Percentiles rank a stretch among this genome's conserved stretches.
These are phyloP conservation scores for Acronicta leporina DNA, from an alignment of 2,888 invertebrate species.

Conservation along the genomic window DNA sequence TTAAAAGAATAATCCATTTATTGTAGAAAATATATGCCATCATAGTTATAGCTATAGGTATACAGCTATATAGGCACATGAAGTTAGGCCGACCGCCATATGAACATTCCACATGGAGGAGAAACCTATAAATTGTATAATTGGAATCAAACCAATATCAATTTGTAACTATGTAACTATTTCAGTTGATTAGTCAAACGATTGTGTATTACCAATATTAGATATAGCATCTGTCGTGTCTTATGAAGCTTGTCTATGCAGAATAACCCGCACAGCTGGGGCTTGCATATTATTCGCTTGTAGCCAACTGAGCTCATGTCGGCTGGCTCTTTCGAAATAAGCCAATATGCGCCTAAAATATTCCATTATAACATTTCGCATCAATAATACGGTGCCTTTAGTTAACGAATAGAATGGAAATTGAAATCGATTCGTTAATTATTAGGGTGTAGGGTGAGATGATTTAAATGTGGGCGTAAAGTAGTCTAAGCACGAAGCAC, in stretches of 20 bases:
- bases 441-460: conserved; percentile 15
- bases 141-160: conserved; percentile 8
- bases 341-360: conserved; percentile 54
- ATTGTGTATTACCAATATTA: conserved; percentile 50
- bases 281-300: conserved; percentile 64
- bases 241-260: conserved; percentile 63
- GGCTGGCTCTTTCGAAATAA: conserved; percentile 62
- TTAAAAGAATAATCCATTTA: too few relatives aligned
- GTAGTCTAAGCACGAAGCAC: too few relatives aligned
- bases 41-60: too few relatives aligned
- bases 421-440: conserved; percentile 14
- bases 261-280: conserved; percentile 68
- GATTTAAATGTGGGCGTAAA: conserved; percentile 16
- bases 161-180: conserved; percentile 34
- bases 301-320: conserved; percentile 52
- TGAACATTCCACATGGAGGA: too few relatives aligned
- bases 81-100: too few relatives aligned
- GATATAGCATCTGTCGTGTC: conserved; percentile 43
- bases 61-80: too few relatives aligned
- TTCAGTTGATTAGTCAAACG: conserved; percentile 37
- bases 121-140: too few relatives aligned
- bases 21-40: too few relatives aligned
- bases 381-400: conserved; percentile 29
- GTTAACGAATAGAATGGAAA: conserved; percentile 32
- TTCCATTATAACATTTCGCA: conserved; percentile 39